These are phyloP conservation scores for Vulpes ferrilata DNA, from an alignment of 2,113 vertebrate species.

Conservation along the genomic window DNA sequence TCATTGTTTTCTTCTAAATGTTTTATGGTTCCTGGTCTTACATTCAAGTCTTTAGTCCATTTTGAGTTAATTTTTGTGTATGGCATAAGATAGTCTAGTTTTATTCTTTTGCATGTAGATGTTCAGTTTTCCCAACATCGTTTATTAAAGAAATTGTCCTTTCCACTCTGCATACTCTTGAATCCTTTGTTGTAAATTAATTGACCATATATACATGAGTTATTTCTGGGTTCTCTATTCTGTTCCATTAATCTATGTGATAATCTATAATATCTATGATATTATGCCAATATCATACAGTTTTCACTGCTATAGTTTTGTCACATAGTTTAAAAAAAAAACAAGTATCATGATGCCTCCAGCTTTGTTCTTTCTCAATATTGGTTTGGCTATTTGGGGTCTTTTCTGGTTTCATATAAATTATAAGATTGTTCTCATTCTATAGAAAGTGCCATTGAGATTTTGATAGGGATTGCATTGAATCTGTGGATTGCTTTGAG, in stretches of 20 bases:
- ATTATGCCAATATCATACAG: background rate
- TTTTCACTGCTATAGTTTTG: background rate
- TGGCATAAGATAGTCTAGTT: background rate
- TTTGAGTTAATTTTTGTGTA: background rate
- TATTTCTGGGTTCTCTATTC: background rate
- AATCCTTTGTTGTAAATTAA: background rate
- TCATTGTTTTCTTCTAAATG: background rate
- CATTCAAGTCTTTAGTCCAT: background rate
- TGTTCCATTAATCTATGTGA: background rate
- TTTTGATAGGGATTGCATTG: background rate
- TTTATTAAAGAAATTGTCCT: background rate
- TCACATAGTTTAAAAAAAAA: background rate
- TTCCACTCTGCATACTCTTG: background rate
- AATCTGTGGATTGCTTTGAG: background rate
- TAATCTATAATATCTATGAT: no score
- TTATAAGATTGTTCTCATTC: background rate
- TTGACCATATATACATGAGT: background rate
- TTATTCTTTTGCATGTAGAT: background rate
- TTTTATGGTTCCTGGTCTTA: background rate
- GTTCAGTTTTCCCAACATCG: background rate
- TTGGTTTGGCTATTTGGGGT: background rate
- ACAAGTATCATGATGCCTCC: background rate
- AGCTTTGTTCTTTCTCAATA: background rate
- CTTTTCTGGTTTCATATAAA: background rate
- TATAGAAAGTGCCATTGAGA: background rate